phyloP scores from a whole-genome alignment of 2,888 invertebrate genomes.

The Apoda limacodes region DNA sequence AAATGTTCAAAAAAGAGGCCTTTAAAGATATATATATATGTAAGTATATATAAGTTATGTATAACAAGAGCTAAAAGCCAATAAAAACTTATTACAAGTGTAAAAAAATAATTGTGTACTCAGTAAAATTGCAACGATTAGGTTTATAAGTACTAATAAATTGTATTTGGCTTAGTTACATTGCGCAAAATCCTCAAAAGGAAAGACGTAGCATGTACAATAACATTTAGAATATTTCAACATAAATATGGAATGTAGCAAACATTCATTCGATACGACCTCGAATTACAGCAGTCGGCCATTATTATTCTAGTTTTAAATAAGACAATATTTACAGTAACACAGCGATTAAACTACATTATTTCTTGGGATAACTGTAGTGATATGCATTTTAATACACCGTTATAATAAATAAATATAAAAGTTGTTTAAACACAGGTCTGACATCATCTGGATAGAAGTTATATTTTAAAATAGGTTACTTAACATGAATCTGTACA shows the following conservation, averaged over 20 bases:
- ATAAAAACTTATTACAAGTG: too few species aligned
- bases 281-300: conserved; percentile 53
- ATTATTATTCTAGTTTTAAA: conserved; percentile 60
- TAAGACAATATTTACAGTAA: conserved; percentile 66
- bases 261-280: conserved; percentile 66
- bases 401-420: conserved; percentile 58
- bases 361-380: conserved; percentile 58
- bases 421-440: conserved; percentile 69
- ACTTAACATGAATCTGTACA: conserved; percentile 60
- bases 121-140: too few species aligned
- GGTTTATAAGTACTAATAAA: too few species aligned
- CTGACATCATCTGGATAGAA: conserved; percentile 59
- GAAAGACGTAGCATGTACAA: conserved; percentile 32
- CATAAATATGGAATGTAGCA: conserved; percentile 70
- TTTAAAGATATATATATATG: too few species aligned
- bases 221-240: conserved; percentile 60
- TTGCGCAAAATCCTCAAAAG: too few species aligned
- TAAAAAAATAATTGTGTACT: too few species aligned
- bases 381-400: conserved; percentile 61
- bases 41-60: not conserved
- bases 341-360: conserved; percentile 62
- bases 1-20: too few species aligned
- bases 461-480: conserved; percentile 54
- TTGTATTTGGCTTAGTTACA: too few species aligned
- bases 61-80: too few species aligned